Evolutionary conservation across 2,888 invertebrate genomes (phyloP), one percentile per base, ranked within the genome.

Genomic region (Phengaris arion): DNA sequence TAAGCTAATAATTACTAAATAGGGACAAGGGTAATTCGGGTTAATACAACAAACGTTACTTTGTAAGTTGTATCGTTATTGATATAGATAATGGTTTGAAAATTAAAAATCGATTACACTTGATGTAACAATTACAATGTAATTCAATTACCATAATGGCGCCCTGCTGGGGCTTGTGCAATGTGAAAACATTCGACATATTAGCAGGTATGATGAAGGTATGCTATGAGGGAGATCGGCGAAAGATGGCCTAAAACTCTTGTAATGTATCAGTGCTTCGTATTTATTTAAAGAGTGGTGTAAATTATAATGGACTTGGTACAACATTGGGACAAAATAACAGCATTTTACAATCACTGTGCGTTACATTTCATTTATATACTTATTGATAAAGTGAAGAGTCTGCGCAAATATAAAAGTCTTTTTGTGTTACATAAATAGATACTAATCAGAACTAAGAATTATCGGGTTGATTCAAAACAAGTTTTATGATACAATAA

Each of bases 61-160:
- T 10, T 48, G 69, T 48, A 15, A 69, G 48, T 45, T 69, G n/a
- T n/a, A n/a, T 48, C 48, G 45, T 46, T n/a, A n/a, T 46, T 15
- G 51, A 51, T 70, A 48, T 48, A 48, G 70, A 51, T 70, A 70
- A 70, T 70, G n/a, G 48, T 70, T 15, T 10, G 35, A 70, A 70
- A 70, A 70, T 70, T 70, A 70, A 70, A 70, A 70, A 70, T 48
- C 70, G 51, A 70, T 70, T 70, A 70, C 70, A 51, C 6, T 70
- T 51, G 70, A 48, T 48, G 48, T 70, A 70, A 70, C 70, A 70
- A 70, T 70, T 70, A 51, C 70, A 70, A 48, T 51, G 48, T 64
- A 12, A 64, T 64, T 64, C 45, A 35, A 64, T 64, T 64, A 64
- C 45, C 13, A 64, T 64, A 12, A 45, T 64, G 35, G 35, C 64